Evolutionary conservation across 2,888 invertebrate genomes (phyloP), one percentile per base, ranked within the genome.

Genomic region (Drosophila melanocephala): DNA sequence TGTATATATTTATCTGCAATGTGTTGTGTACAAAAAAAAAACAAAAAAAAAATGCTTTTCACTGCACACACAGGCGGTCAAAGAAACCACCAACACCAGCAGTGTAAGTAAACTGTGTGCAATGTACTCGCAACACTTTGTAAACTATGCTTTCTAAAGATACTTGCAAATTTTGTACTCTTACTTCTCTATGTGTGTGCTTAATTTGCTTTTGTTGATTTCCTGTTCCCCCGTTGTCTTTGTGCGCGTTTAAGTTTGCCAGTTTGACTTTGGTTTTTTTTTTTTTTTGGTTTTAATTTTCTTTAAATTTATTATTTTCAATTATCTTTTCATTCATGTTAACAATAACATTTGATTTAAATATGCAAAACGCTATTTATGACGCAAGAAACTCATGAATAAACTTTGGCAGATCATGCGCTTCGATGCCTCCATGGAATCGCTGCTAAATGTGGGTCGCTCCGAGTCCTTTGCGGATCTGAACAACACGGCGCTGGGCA

Each of bases 401-500:
- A 88, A 91, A 89, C 77, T 89, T 82, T 91, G 77, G 83, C 94
- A 97, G 97, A 95, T 97, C 68, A 96, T 97, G 97, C 95, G 96
- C 68, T 95, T 97, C 93, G 97, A 97, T 92, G 95, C 96, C 55
- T 96, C 97, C 67, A 96, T 96, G 94, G 97, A 97, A 93, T 96
- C 96, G 37, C 94, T 97, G 77, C 93, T 95, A 39, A 96, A 96
- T 58, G 96, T 97, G 81, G 96, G 95, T 26, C 95, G 97, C 39
- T 97, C 97, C 35, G 97, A 97, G 93, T 97, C 97, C 92, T 97
- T 97, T 84, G 96, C 96, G 28, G 97, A 97, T 94, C 94, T 97
- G 19, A 97, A 96, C 89, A 96, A 96, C 77, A 96, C 97, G 42
- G 81, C 90, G 37, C 39, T 90, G 57, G 86, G 83, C 76, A 88